Conservation (phyloP, 2,113 vertebrate genomes). For the Rhizomys pruinosus region DNA sequence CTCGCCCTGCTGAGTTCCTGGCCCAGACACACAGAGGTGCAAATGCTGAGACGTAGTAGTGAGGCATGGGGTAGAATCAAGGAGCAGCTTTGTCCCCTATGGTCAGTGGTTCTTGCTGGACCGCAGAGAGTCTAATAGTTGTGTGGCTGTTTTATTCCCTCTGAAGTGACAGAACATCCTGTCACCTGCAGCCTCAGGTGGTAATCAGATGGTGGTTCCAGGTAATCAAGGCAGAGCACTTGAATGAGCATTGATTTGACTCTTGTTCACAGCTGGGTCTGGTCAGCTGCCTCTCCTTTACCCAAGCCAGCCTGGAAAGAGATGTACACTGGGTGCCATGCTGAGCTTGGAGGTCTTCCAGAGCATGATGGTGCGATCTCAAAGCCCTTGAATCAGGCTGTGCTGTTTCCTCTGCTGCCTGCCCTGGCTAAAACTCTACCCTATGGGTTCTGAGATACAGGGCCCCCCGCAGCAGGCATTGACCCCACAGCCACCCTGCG, state of each 20-base stretch:
- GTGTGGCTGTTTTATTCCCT: background rate
- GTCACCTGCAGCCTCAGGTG: background rate
- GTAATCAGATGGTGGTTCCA: background rate
- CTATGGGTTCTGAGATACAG: background rate
- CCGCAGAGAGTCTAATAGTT: background rate
- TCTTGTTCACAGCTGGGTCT: background rate
- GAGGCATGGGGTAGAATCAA: rapidly evolving
- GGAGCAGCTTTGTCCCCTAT: background rate
- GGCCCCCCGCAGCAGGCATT: too few species aligned
- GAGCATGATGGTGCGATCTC: background rate
- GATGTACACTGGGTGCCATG: rapidly evolving
- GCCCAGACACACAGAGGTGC: too few species aligned
- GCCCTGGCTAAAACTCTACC: too few species aligned
- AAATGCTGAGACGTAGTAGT: rapidly evolving
- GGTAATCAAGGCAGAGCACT: background rate
- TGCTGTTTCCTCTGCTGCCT: background rate
- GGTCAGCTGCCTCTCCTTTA: background rate
- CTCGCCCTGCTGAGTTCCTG: too few species aligned
- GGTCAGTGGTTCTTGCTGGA: background rate
- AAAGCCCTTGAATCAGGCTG: background rate
- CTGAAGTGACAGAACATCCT: too few species aligned
- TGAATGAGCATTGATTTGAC: background rate
- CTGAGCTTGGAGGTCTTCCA: too few species aligned
- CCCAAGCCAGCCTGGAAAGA: background rate
- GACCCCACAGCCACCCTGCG: too few species aligned